Evolutionary conservation across 2,888 invertebrate genomes (phyloP).

Genomic region (Eilema caniola): DNA sequence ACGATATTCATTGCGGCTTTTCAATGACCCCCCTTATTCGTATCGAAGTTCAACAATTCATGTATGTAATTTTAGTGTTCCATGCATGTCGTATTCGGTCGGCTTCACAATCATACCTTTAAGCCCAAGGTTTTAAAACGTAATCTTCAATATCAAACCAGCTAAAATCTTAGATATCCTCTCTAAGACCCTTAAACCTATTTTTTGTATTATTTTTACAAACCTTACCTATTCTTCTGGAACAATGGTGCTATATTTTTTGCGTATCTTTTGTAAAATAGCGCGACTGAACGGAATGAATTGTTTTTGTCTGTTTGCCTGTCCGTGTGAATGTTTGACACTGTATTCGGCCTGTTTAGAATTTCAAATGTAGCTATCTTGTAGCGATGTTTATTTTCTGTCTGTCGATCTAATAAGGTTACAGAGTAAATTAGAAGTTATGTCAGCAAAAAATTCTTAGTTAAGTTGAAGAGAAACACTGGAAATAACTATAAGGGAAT

Average conservation of each 20-base stretch:
- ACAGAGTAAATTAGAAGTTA: background rate
- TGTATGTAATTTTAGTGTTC: too few species aligned
- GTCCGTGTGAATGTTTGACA: conserved; percentile 37
- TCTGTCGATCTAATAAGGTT: background rate
- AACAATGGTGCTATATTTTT: conserved; percentile 25
- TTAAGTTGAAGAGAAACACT: background rate
- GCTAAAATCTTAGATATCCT: background rate
- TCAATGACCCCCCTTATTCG: too few species aligned
- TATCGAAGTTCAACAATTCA: too few species aligned
- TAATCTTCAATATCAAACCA: background rate
- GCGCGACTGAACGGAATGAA: conserved; percentile 13
- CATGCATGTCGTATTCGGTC: too few species aligned
- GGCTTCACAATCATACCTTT: too few species aligned
- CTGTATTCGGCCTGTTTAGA: conserved; percentile 31
- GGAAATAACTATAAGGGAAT: too few species aligned
- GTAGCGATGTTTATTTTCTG: conserved; percentile 6
- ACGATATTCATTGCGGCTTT: too few species aligned
- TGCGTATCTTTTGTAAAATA: conserved; percentile 12
- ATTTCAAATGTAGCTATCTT: conserved; percentile 43
- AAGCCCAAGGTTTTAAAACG: background rate
- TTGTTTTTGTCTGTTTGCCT: conserved; percentile 28
- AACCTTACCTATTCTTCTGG: conserved; percentile 19
- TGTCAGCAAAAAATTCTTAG: background rate
- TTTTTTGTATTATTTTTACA: conserved; percentile 16
- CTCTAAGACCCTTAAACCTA: background rate